A percentile compares a stretch with the other conserved stretches of the same genome.
Conservation (phyloP, 2,113 vertebrate species). For the Hydrolagus affinis region DNA sequence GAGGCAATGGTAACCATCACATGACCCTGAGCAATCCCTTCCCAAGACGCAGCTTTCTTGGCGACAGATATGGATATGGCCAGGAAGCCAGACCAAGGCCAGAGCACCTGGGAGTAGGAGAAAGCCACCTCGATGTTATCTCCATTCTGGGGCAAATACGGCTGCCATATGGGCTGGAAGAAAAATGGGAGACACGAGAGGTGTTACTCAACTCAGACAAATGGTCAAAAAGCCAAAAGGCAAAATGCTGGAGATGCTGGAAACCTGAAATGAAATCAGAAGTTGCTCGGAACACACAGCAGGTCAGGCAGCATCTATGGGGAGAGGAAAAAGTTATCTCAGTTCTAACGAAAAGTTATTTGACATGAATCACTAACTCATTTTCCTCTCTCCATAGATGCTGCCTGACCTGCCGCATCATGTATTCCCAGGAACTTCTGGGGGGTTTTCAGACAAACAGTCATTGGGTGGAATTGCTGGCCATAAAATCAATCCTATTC, state of each 20-base stretch:
- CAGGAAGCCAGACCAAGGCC: slow-evolving; percentile 97
- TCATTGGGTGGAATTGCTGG: background rate
- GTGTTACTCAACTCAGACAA: background rate
- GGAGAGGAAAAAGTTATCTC: background rate
- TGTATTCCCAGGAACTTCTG: background rate
- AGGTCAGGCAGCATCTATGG: no score
- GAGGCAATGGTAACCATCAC: slow-evolving; percentile 90
- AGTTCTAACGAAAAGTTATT: background rate
- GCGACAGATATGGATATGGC: slow-evolving; percentile 93
- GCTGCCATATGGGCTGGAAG: slow-evolving; percentile 90
- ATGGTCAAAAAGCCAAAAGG: background rate
- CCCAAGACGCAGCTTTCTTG: slow-evolving; percentile 94
- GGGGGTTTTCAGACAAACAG: no score
- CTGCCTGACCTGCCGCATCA: background rate
- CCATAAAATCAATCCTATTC: background rate
- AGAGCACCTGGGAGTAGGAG: slow-evolving; percentile 83
- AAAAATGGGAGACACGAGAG: background rate
- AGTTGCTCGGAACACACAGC: no score
- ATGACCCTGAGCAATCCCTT: slow-evolving; percentile 88
- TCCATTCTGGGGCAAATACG: slow-evolving; percentile 91
- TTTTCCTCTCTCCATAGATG: background rate
- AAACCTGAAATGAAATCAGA: no score
- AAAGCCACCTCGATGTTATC: slow-evolving; percentile 91
- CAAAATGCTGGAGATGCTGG: no score
- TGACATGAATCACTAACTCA: background rate